These are phyloP conservation scores for Artibeus jamaicensis DNA, from an alignment of 2,797 vertebrate species.

Conservation along the genomic window DNA sequence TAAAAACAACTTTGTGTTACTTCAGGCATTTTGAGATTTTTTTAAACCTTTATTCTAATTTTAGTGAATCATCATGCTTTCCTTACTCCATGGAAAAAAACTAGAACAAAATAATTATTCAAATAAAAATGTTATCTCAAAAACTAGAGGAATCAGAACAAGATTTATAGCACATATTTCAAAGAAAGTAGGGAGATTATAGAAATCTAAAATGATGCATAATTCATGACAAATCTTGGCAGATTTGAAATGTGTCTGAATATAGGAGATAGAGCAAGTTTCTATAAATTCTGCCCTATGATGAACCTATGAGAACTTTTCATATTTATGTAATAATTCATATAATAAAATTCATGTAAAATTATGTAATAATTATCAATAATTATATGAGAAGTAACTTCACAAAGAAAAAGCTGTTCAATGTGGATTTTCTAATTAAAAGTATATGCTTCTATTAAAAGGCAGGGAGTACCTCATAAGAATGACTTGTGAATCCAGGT, in stretches of 20 bases:
- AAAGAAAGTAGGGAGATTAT: slow-evolving; percentile 75
- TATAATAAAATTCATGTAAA: too few relatives aligned
- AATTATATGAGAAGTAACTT: neutral
- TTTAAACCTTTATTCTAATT: slow-evolving; percentile 48
- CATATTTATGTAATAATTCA: slow-evolving; percentile 63
- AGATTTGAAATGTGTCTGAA: slow-evolving; percentile 77
- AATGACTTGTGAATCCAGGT: neutral
- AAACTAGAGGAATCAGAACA: slow-evolving; percentile 67
- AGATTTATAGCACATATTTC: slow-evolving; percentile 75
- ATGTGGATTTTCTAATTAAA: slow-evolving; percentile 61
- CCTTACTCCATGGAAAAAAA: neutral
- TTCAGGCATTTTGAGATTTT: neutral
- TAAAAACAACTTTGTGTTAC: slow-evolving; percentile 9
- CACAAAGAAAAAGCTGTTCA: slow-evolving; percentile 54
- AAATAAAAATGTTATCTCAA: slow-evolving; percentile 64
- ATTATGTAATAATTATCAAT: too few relatives aligned
- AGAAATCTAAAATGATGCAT: slow-evolving; percentile 79
- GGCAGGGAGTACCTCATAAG: neutral
- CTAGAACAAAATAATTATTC: slow-evolving; percentile 64
- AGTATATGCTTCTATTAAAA: neutral
- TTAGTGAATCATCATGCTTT: slow-evolving; percentile 35
- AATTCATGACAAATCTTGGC: slow-evolving; percentile 79
- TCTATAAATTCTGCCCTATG: slow-evolving; percentile 69
- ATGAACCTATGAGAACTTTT: slow-evolving; percentile 70
- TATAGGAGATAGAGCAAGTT: slow-evolving; percentile 72